Conservation (phyloP, 2,797 vertebrate species). For the Chelidonichthys spinosus region DNA sequence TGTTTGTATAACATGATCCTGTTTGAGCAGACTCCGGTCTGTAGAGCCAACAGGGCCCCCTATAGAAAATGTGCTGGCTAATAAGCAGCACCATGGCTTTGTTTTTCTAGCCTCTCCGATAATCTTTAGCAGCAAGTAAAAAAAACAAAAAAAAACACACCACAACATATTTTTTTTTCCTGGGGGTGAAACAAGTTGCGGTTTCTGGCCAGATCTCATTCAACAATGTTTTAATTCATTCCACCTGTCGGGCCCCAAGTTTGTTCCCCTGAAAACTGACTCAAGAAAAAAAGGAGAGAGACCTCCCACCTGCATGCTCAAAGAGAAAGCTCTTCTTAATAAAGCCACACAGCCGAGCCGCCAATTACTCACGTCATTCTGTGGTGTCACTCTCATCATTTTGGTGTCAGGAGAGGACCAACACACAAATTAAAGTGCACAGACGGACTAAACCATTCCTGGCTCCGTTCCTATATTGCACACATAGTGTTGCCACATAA, state of each 20-base stretch:
- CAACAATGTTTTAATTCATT: slow-evolving; percentile 52
- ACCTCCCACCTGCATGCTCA: slow-evolving; percentile 54
- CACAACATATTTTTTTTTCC: slow-evolving; percentile 1
- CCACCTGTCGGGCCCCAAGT: slow-evolving; percentile 54
- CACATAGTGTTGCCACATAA: slow-evolving; percentile 17
- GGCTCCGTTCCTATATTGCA: background rate
- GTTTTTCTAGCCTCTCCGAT: slow-evolving; percentile 53
- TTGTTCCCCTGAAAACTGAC: background rate
- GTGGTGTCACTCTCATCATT: background rate
- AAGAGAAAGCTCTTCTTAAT: slow-evolving; percentile 20
- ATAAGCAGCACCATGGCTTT: slow-evolving; percentile 53
- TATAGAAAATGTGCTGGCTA: slow-evolving; percentile 31
- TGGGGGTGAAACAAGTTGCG: slow-evolving; percentile 20
- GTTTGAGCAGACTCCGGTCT: background rate
- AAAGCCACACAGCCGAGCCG: slow-evolving; percentile 21
- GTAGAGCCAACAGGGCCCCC: background rate
- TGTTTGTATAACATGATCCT: background rate
- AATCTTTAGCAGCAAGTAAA: slow-evolving; percentile 43
- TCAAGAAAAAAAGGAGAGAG: slow-evolving; percentile 31
- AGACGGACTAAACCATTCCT: background rate
- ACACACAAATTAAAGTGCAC: background rate
- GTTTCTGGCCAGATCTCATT: slow-evolving; percentile 41
- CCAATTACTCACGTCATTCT: background rate
- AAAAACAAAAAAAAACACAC: slow-evolving; percentile 11
- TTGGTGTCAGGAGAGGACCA: too few relatives aligned